Evolutionary conservation across 2,113 vertebrate genomes (phyloP).

Genomic region (Rynchops niger): DNA sequence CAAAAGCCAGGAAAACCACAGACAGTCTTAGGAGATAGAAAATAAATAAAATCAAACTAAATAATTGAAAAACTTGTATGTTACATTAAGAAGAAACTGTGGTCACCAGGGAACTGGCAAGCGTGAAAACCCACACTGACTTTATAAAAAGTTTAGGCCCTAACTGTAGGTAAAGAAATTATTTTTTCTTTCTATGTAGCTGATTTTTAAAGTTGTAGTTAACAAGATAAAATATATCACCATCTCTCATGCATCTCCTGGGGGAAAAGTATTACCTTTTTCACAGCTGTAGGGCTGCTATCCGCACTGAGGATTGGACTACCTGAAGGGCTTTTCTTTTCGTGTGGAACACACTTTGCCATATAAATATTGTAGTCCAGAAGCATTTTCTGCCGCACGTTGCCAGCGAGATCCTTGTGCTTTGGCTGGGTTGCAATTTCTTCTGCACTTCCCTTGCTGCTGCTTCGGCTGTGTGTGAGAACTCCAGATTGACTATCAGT

Average conservation of each 20-base stretch:
- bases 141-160: not conserved
- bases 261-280: constrained; percentile 81
- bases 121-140: not conserved
- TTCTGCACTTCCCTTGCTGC: constrained; percentile 89
- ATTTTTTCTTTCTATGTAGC: not conserved
- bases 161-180: not conserved
- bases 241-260: not conserved
- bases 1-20: not conserved
- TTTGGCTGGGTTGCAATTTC: constrained; percentile 81
- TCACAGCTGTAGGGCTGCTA: constrained; percentile 87
- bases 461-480: constrained; percentile 87
- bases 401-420: constrained; percentile 80
- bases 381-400: constrained; percentile 84
- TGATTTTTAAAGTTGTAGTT: not conserved
- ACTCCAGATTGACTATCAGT: constrained; percentile 77
- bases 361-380: constrained; percentile 94
- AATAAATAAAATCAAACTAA: not conserved
- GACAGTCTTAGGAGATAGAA: not conserved
- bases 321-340: constrained; percentile 76
- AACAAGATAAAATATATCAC: not conserved
- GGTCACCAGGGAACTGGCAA: not conserved
- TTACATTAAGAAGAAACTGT: not conserved
- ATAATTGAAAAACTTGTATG: not conserved
- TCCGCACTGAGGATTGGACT: constrained; percentile 86
- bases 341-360: constrained; percentile 88